Percentiles rank a stretch among this genome's conserved stretches.
Evolutionary conservation across 1,140 invertebrate species (phyloP).

Genomic region (Lordiphosa clarofinis): DNA sequence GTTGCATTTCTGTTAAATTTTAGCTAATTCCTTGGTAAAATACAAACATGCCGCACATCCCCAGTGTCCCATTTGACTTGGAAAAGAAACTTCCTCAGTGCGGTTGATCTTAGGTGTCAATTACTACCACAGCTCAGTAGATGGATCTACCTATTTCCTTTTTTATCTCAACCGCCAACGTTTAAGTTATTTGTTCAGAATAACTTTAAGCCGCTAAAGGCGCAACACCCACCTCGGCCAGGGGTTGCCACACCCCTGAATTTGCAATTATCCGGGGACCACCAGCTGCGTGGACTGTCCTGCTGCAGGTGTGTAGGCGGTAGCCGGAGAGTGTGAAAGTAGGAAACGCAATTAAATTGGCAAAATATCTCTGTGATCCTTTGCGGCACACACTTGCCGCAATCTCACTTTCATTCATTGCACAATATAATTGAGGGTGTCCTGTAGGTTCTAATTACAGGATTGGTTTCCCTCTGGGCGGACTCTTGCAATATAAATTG

Average conservation of each 20-base stretch:
- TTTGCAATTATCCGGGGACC: constrained; percentile 53
- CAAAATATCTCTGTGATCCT: constrained; percentile 27
- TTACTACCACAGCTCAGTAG: constrained; percentile 35
- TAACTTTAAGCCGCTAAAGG: constrained; percentile 63
- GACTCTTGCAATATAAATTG: constrained; percentile 39
- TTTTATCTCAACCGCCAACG: constrained; percentile 24
- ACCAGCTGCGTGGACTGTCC: constrained; percentile 41
- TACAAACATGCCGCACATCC: too few species aligned
- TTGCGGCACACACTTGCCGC: constrained; percentile 18
- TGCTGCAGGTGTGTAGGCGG: constrained; percentile 8
- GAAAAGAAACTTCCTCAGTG: constrained; percentile 30
- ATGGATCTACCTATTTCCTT: constrained; percentile 13
- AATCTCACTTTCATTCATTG: constrained; percentile 76
- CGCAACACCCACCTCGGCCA: constrained; percentile 61
- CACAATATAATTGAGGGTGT: constrained; percentile 64
- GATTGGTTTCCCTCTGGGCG: constrained; percentile 1
- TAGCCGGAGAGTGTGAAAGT: constrained; percentile 52
- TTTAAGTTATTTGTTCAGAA: constrained; percentile 33
- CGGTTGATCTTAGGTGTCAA: constrained; percentile 56
- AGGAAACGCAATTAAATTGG: constrained; percentile 55
- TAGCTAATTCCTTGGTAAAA: too few species aligned
- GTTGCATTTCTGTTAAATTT: too few species aligned
- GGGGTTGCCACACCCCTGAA: constrained; percentile 27
- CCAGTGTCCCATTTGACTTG: neutral
- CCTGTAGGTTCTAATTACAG: constrained; percentile 39